These are phyloP conservation scores for Drosophila helvetica DNA, from an alignment of 2,888 invertebrate species.

Conservation along the genomic window DNA sequence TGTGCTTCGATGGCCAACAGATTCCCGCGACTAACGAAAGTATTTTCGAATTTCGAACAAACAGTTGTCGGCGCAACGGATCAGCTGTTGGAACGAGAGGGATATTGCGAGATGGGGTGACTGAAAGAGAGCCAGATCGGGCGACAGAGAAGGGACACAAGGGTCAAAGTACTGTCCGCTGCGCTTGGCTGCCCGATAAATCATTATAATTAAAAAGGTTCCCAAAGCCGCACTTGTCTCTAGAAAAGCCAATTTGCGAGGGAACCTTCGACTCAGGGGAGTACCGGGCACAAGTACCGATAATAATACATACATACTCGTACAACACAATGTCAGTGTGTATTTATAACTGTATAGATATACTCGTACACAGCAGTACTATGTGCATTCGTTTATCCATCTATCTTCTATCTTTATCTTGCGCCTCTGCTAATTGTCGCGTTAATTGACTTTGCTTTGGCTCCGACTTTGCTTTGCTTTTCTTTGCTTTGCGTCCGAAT, in stretches of 20 bases:
- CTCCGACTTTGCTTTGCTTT: constrained; percentile 12
- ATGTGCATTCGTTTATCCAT: constrained; percentile 25
- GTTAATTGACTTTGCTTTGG: constrained; percentile 48
- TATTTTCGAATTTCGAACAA: constrained; percentile 50
- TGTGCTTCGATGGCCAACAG: constrained; percentile 30
- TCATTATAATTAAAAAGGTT: constrained; percentile 28
- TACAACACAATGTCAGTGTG: not conserved
- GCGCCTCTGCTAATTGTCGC: constrained; percentile 41
- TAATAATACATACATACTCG: constrained; percentile 1
- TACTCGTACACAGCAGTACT: not conserved
- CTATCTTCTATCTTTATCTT: constrained; percentile 30
- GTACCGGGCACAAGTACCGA: constrained; percentile 11
- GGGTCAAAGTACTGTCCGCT: constrained; percentile 43
- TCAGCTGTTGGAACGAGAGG: constrained; percentile 38
- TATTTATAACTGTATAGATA: constrained; percentile 11
- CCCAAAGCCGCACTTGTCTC: constrained; percentile 35
- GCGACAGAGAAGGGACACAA: not conserved
- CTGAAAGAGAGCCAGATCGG: constrained; percentile 3
- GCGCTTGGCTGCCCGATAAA: constrained; percentile 35
- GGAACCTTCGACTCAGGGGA: not conserved
- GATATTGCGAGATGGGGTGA: not conserved
- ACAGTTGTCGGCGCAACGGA: constrained; percentile 6
- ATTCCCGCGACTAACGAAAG: constrained; percentile 48
- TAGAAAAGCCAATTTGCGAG: constrained; percentile 6
- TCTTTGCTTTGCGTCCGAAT: constrained; percentile 39